phyloP scores from a whole-genome alignment of 2,113 vertebrate genomes.

The Dromiciops gliroides region DNA sequence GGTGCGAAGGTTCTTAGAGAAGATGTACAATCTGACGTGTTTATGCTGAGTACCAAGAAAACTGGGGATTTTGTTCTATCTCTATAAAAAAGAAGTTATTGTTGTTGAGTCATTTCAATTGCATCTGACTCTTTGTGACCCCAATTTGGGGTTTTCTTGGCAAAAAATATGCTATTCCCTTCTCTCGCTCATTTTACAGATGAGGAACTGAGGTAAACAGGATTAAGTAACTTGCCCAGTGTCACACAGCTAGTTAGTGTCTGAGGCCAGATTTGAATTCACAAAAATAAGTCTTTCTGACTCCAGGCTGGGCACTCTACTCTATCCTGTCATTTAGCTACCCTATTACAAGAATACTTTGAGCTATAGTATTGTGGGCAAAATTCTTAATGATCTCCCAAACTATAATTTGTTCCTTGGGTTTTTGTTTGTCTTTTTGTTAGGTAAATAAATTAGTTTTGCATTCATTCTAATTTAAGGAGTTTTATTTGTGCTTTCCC shows the following conservation, averaged over 20 bases:
- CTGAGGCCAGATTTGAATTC: not conserved
- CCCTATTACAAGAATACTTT: no score
- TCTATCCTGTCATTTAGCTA: no score
- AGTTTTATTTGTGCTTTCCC: not conserved
- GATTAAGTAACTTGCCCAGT: not conserved
- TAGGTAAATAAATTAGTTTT: conserved; percentile 17
- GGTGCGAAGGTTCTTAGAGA: conserved; percentile 11
- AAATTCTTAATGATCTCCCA: not conserved
- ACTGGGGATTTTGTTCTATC: not conserved
- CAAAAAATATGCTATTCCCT: not conserved
- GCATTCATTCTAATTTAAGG: conserved; percentile 18
- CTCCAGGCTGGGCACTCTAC: no score
- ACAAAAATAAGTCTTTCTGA: not conserved
- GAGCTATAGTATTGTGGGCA: not conserved
- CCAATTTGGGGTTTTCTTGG: not conserved
- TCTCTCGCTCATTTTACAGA: not conserved
- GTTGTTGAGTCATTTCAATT: not conserved
- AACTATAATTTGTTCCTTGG: not conserved
- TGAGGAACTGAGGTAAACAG: not conserved
- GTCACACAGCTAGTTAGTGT: not conserved
- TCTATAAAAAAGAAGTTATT: not conserved
- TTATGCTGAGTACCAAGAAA: not conserved
- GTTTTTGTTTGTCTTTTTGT: not conserved
- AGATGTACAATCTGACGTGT: not conserved
- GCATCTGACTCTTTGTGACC: not conserved